A percentile compares a stretch with the other conserved stretches of the same genome.
Conservation (phyloP, 2,888 invertebrate genomes). For the Lamellibrachia columna region DNA sequence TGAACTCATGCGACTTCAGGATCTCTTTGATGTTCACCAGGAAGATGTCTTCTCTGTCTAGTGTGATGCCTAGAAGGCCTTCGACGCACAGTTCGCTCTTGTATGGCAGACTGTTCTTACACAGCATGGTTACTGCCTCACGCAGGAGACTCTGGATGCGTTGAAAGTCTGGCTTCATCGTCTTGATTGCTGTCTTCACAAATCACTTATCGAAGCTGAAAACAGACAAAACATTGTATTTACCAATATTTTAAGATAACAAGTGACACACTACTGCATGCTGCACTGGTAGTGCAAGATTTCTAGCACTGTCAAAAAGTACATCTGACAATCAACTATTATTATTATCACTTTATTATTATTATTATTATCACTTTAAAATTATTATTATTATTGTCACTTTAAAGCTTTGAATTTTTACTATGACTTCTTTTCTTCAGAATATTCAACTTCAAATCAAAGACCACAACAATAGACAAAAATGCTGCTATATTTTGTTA, state of each 20-base stretch:
- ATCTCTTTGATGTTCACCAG: constrained; percentile 41
- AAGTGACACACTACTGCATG: too few relatives aligned
- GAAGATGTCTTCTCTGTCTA: constrained; percentile 39
- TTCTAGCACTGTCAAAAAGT: too few relatives aligned
- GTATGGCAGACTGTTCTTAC: constrained; percentile 32
- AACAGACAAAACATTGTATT: not conserved
- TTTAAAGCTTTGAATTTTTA: too few relatives aligned
- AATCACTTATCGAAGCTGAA: not conserved
- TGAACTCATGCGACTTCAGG: constrained; percentile 18
- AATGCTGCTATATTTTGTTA: too few relatives aligned
- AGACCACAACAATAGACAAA: too few relatives aligned
- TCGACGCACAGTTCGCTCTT: constrained; percentile 36
- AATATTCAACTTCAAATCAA: too few relatives aligned
- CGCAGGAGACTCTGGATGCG: constrained; percentile 33
- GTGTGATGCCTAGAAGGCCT: constrained; percentile 40
- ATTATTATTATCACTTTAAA: too few relatives aligned
- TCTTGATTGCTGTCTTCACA: not conserved
- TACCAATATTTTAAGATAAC: not conserved
- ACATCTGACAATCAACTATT: too few relatives aligned
- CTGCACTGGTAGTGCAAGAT: too few relatives aligned
- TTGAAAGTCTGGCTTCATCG: not conserved
- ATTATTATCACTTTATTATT: too few relatives aligned
- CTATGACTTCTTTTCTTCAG: too few relatives aligned
- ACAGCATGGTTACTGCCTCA: constrained; percentile 37
- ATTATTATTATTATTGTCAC: too few relatives aligned